Percentiles rank a stretch among this genome's conserved stretches.
Conservation (phyloP, 92 coral and sea anemone genomes). For the Phenganax marumi region DNA sequence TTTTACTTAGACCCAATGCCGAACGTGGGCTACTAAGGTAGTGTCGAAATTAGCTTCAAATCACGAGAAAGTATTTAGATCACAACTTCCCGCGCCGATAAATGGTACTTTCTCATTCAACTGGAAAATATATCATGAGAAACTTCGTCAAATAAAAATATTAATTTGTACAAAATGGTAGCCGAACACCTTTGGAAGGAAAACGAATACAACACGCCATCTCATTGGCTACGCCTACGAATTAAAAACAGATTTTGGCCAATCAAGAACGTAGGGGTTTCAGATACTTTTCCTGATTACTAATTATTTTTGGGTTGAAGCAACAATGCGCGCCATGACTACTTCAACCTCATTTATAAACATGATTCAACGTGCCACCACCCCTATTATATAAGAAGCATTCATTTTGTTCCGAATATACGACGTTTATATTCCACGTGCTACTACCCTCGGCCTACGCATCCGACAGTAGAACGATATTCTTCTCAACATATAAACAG, state of each 20-base stretch:
- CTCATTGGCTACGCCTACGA: constrained; percentile 19
- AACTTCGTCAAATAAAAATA: not conserved
- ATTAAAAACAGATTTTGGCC: not conserved
- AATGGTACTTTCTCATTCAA: constrained; percentile 6
- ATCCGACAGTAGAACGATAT: no score
- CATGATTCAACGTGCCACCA: no score
- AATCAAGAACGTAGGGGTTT: not conserved
- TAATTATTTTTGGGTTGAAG: not conserved
- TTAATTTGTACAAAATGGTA: not conserved
- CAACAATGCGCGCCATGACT: no score
- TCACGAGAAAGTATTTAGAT: not conserved
- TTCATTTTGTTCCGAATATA: no score
- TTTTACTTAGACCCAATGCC: not conserved
- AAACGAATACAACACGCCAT: not conserved
- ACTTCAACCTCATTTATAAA: no score
- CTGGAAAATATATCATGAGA: not conserved
- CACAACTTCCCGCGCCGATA: not conserved
- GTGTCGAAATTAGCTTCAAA: not conserved
- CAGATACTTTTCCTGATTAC: not conserved
- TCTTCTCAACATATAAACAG: no score
- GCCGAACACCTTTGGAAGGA: not conserved
- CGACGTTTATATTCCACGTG: no score
- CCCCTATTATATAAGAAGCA: no score
- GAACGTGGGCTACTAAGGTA: not conserved
- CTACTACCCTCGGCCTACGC: no score